Conservation (phyloP, 2,888 invertebrate species). For the Eueremaeus valkanovi region DNA sequence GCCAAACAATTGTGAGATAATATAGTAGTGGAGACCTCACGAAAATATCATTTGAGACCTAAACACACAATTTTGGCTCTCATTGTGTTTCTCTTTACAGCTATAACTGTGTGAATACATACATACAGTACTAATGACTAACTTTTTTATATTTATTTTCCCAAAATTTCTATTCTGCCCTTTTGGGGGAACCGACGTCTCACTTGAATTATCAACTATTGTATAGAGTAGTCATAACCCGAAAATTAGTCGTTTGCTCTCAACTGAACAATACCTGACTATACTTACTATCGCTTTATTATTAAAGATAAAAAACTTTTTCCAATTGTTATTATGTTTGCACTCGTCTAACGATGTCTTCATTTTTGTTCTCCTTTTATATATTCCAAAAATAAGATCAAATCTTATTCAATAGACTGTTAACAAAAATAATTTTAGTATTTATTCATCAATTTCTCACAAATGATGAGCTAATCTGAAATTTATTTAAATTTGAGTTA, state of each 20-base stretch:
- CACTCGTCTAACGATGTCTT: neutral
- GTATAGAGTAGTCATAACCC: neutral
- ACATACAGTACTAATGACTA: neutral
- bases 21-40: slow-evolving; percentile 7
- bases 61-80: slow-evolving; percentile 16
- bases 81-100: neutral
- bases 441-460: neutral
- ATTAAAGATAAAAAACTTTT: too few species aligned
- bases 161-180: neutral
- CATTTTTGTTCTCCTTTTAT: neutral
- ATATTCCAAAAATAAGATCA: too few species aligned
- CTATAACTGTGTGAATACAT: slow-evolving; percentile 9
- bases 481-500: neutral
- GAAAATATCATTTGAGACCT: slow-evolving; percentile 20
- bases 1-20: slow-evolving; percentile 6
- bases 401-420: too few species aligned
- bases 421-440: too few species aligned
- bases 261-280: neutral
- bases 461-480: neutral
- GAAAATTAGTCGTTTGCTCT: neutral
- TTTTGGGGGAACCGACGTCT: neutral
- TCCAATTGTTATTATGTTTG: neutral
- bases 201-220: neutral
- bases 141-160: neutral
- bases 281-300: too few species aligned